Evolutionary conservation across 2,113 vertebrate genomes (phyloP), one percentile per base, ranked within the genome.

Genomic region (Austrofundulus limnaeus): DNA sequence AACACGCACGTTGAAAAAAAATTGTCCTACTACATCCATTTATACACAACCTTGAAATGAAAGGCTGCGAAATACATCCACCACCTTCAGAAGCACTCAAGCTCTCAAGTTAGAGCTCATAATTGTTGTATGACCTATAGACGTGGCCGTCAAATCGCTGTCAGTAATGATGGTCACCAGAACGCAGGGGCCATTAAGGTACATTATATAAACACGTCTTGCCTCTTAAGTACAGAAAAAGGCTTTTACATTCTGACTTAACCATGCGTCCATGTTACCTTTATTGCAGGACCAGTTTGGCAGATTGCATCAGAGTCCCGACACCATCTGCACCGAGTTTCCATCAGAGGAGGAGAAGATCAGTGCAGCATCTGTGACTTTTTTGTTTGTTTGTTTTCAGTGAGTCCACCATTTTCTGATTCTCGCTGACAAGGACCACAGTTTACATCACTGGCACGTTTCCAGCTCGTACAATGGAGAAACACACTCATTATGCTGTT

Each of bases 151-250:
- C 78, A 64, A 78, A 74, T 53, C 28, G 39, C 70, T 77, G 65
- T 82, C 72, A 70, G 73, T 61, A 15, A 21, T 73, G 70, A 79
- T n/a, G 72, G 70, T 72, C 68, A 54, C 67, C 41, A 42, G 62
- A 77, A 66, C 58, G 74, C 57, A 20, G 24, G 13, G 53, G 38
- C 63, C 47, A 66, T 61, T 42, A 48, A 37, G 3, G 50, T 60
- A 57, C 48, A 68, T 39, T 48, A 55, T 80, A 49, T 61, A 84
- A 82, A 75, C 74, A 53, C 55, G 72, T 72, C 37, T 46, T 72
- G 48, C 55, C 60, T 84, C 57, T 64, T 63, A 68, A 76, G 65
- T 82, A 88, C 85, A 89, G 68, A 70, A 77, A 82, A 89, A 87
- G 61, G 85, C 86, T 87, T 86, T 88, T 85, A 86, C 24, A 31